Base-by-base conservation (phyloP, 2,888 invertebrate genomes). In the Lymantria dispar region DNA sequence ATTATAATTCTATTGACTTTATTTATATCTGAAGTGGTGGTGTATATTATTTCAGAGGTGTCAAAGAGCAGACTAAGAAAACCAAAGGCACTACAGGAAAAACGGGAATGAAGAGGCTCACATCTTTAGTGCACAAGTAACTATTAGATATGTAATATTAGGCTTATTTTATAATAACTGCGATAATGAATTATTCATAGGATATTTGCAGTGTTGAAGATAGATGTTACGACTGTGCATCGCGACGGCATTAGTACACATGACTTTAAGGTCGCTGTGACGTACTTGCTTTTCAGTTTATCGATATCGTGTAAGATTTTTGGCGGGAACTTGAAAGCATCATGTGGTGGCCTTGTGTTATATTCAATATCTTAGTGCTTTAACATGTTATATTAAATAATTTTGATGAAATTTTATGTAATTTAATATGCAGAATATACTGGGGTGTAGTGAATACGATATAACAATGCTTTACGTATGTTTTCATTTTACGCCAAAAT, bases 31-130 rank as follows among this genome's bases (percentile, higher is more conserved):
- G 13, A 38, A 38, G 12, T 38, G 0, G 12, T 38, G 0, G n/a
- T 58, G 43, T 33, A 52, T 29, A 31, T 42, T 5, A 49, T 85
- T 81, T 15, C 83, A 91, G 91, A 66, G 91, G 91, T 45, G 89
- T 90, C 47, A 90, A 90, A 63, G 91, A 90, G 66, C 91, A 90
- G 71, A 83, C 84, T 44, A 90, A 89, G 77, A 89, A 88, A 76
- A 86, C 86, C 74, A 91, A 91, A 81, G 88, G 85, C 67, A 72
- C 79, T 58, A 62, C 79, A 55, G 61, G 77, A 45, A 91, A 90
- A 72, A 72, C 87, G 22, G 88, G 80, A 42, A 83, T 88, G 60
- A 78, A 77, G 72, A 79, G 87, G 75, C 84, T 91, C 63, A 79
- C 90, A 56, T 85, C 90, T 47, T 72, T 90, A 67, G 88, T 88